A percentile compares a stretch with the other conserved stretches of the same genome.
Evolutionary conservation across 2,797 vertebrate species (phyloP).

Genomic region (Leptoclinus maculatus): DNA sequence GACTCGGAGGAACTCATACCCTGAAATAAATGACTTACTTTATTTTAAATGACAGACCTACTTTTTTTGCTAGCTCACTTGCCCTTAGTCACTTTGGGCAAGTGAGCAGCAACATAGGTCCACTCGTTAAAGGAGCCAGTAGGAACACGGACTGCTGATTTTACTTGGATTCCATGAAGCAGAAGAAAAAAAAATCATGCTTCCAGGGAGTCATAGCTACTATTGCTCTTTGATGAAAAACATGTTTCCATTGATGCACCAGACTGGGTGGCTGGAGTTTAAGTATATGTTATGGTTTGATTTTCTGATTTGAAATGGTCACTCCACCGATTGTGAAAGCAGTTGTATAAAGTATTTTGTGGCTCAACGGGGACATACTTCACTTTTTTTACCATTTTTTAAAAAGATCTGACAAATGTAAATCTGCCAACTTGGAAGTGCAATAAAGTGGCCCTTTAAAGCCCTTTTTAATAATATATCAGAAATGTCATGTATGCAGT

Average conservation of each 20-base stretch:
- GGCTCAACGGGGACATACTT: background rate
- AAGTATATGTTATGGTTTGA: background rate
- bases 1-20: conserved; percentile 67
- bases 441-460: background rate
- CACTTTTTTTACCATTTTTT: background rate
- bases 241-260: conserved; percentile 21
- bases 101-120: conserved; percentile 43
- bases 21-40: conserved; percentile 77
- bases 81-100: conserved; percentile 61
- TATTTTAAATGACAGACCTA: conserved; percentile 76
- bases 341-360: background rate
- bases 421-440: background rate
- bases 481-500: background rate
- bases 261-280: conserved; percentile 9
- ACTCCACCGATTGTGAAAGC: background rate
- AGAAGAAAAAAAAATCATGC: conserved; percentile 5
- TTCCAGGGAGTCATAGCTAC: conserved; percentile 29
- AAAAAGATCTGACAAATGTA: background rate
- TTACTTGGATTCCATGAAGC: conserved; percentile 58
- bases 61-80: conserved; percentile 64
- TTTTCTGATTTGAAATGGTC: conserved; percentile 19
- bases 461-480: background rate
- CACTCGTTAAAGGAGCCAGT: conserved; percentile 45
- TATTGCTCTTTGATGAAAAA: conserved; percentile 35
- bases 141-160: conserved; percentile 58